Base-by-base conservation (phyloP, 30 jellyfish, hydroid and myxozoan species). In the Calvadosia cruxmelitensis region DNA sequence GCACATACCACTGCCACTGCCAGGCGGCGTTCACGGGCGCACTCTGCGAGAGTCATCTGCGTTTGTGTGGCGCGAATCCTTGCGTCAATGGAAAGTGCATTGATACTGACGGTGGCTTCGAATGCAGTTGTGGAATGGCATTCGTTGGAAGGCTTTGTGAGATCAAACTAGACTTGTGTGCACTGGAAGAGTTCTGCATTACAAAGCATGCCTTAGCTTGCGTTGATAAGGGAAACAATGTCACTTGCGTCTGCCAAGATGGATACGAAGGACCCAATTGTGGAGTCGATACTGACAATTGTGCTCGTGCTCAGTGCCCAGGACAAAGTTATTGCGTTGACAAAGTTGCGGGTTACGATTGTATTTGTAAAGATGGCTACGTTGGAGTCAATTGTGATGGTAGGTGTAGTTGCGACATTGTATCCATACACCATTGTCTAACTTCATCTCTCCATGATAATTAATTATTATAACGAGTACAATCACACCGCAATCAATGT, bases 81-180 rank as follows among this genome's bases (percentile, higher is more conserved):
- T 75, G 86, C 34, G 73, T 65, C 23, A 34, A 75, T 75, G 86
- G 86, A 0, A 35, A 64, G 50, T 75, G 86, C 50, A 53, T 75
- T 31, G 50, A 67, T 26, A 36, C 33, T 15, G 20, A 0, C 23
- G 35, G 35, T 65, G 86, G 83, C 7, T 62, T 28, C 33, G 69
- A 63, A 15, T 86, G 96, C 77, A 78, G 94, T 76, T 86, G 96
- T 79, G 96, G 96, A 28, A 79, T 73, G 50, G 96, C 94, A 3
- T 87, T 29, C 49, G 65, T 92, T 34, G 97, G 97, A 67, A 34
- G 52, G 26, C 66, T 52, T 13, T 87, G 97, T 67, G 94, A 87
- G 34, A 34, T 80, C n/a, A 76, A 87, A 36, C 49, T 87, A 5
- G 77, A 67, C 67, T 72, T 87, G 30, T 87, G 97, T 53, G 79